Evolutionary conservation across 2,113 vertebrate genomes (phyloP).

Genomic region (Neodontobutis hainanensis): DNA sequence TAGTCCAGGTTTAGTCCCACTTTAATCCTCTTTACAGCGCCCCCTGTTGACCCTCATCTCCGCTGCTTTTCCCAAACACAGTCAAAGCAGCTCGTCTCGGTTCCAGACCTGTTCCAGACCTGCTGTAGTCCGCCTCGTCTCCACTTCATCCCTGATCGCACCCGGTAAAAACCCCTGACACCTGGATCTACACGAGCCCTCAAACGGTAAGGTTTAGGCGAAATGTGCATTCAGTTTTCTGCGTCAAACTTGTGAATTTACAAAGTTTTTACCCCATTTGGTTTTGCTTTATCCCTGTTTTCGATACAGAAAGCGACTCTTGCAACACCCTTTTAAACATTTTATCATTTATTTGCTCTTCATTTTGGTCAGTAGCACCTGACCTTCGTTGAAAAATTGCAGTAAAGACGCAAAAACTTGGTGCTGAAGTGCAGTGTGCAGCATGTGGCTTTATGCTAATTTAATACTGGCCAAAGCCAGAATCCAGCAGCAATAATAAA

Average conservation of each 20-base stretch:
- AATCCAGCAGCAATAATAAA: neutral
- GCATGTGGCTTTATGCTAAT: constrained; percentile 11
- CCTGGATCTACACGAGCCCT: neutral
- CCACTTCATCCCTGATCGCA: neutral
- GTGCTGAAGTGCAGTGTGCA: neutral
- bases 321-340: neutral
- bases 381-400: too few species aligned
- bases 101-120: constrained; percentile 15
- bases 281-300: neutral
- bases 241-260: neutral
- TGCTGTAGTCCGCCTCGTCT: constrained; percentile 7
- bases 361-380: neutral
- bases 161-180: neutral
- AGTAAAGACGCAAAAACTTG: neutral
- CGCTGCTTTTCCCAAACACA: neutral
- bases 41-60: neutral
- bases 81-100: neutral
- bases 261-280: neutral
- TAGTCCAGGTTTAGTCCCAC: neutral
- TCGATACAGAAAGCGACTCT: neutral
- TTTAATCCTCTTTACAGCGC: neutral
- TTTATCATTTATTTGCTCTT: neutral
- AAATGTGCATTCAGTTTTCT: neutral
- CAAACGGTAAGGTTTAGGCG: constrained; percentile 27
- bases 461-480: neutral